These are phyloP conservation scores for Schizopygopsis pylzovi DNA, from an alignment of 2,797 vertebrate genomes.

Conservation along the genomic window DNA sequence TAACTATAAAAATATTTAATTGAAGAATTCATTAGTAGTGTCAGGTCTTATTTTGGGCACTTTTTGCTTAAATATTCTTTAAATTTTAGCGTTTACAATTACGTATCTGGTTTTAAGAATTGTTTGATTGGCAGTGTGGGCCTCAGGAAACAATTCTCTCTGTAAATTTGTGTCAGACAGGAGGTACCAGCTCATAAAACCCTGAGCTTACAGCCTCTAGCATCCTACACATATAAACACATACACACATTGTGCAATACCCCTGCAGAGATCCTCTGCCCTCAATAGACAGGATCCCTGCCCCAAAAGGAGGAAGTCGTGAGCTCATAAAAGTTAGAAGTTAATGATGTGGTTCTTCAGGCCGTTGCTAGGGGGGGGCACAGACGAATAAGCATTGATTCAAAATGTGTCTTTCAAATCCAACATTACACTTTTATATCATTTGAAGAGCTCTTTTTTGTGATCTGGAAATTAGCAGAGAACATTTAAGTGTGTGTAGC, in stretches of 20 bases:
- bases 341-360: slow-evolving; percentile 58
- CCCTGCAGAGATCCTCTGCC: slow-evolving; percentile 45
- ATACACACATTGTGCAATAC: slow-evolving; percentile 40
- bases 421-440: background rate
- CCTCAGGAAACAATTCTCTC: slow-evolving; percentile 56
- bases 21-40: background rate
- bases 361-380: slow-evolving; percentile 37
- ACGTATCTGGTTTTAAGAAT: slow-evolving; percentile 18
- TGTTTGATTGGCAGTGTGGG: slow-evolving; percentile 47
- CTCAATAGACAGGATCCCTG: slow-evolving; percentile 55
- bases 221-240: slow-evolving; percentile 38
- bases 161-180: slow-evolving; percentile 57
- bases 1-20: background rate
- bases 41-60: background rate
- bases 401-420: slow-evolving; percentile 17
- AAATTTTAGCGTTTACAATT: background rate
- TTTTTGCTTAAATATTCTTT: background rate
- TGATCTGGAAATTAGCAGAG: background rate
- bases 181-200: slow-evolving; percentile 61
- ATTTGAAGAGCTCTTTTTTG: background rate
- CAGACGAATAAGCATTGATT: background rate
- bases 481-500: background rate
- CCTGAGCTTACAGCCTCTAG: slow-evolving; percentile 49
- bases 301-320: slow-evolving; percentile 51
- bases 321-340: slow-evolving; percentile 50